Conservation (phyloP, 2,797 vertebrate genomes). For the Coendou prehensilis region DNA sequence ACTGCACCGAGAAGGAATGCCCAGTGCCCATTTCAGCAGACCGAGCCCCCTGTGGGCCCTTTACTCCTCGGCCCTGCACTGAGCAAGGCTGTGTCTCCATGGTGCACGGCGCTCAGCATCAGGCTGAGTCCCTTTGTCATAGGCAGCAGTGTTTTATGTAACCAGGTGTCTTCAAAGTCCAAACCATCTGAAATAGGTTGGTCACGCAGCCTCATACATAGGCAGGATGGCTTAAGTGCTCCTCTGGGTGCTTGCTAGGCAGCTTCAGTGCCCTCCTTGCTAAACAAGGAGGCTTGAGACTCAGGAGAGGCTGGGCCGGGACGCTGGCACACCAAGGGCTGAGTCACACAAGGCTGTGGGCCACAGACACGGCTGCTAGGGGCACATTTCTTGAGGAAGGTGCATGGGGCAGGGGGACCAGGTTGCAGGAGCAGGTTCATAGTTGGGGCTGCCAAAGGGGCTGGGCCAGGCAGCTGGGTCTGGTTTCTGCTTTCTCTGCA, state of each 20-base stretch:
- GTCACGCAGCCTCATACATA: background rate
- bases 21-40: background rate
- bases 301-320: constrained; percentile 5
- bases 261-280: constrained; percentile 45
- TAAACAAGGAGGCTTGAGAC: constrained; percentile 34
- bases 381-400: background rate
- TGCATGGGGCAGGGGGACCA: background rate
- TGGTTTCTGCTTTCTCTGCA: background rate
- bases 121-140: background rate
- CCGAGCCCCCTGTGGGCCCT: background rate
- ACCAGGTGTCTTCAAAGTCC: constrained; percentile 26
- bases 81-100: background rate
- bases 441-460: background rate
- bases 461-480: background rate
- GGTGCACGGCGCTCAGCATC: background rate
- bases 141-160: background rate
- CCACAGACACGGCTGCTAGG: background rate
- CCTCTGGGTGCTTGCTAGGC: constrained; percentile 20
- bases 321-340: background rate
- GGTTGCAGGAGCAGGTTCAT: background rate
- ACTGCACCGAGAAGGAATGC: background rate
- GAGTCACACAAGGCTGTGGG: background rate
- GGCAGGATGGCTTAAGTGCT: background rate
- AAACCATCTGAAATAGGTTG: constrained; percentile 49
- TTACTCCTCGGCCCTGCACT: background rate